phyloP scores from a whole-genome alignment of 2,888 invertebrate species.

The Drosophila basisetae region DNA sequence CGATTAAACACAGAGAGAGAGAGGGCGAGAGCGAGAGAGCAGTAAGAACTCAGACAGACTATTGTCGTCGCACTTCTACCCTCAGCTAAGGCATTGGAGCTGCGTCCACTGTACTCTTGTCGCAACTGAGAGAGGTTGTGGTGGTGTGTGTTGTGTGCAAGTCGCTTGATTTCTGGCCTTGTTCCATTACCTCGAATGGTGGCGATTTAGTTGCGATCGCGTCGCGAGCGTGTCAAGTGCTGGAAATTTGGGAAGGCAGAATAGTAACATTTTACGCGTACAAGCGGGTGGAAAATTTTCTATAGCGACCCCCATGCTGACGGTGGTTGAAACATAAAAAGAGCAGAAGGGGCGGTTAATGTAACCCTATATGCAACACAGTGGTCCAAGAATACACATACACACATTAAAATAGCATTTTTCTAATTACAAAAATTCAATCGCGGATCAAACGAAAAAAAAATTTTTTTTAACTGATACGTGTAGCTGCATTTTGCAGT shows the following conservation, averaged over 20 bases:
- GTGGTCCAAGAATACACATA: conserved; percentile 30
- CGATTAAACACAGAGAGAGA: conserved; percentile 10
- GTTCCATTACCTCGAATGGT: conserved; percentile 60
- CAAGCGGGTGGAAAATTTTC: conserved; percentile 73
- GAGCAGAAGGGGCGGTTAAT: conserved; percentile 17
- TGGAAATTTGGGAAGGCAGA: conserved; percentile 26
- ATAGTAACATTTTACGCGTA: conserved; percentile 10
- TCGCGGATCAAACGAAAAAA: neutral
- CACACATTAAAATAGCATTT: conserved; percentile 6
- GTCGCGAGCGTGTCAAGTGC: conserved; percentile 76
- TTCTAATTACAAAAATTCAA: neutral
- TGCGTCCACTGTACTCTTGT: conserved; percentile 15
- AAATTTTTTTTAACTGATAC: conserved; percentile 16
- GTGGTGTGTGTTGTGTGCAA: conserved; percentile 36
- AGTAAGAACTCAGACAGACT: conserved; percentile 43
- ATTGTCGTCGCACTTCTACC: conserved; percentile 44
- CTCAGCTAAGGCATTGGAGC: conserved; percentile 26
- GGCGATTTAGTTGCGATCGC: conserved; percentile 82
- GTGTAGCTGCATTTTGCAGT: conserved; percentile 46
- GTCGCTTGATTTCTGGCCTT: conserved; percentile 56
- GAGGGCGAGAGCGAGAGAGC: neutral
- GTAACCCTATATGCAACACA: conserved; percentile 35
- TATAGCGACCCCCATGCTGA: conserved; percentile 42
- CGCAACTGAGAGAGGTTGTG: conserved; percentile 17
- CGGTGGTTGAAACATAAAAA: conserved; percentile 68